Base-by-base conservation (phyloP, 2,113 vertebrate genomes). In the Zosterops pallidus region DNA sequence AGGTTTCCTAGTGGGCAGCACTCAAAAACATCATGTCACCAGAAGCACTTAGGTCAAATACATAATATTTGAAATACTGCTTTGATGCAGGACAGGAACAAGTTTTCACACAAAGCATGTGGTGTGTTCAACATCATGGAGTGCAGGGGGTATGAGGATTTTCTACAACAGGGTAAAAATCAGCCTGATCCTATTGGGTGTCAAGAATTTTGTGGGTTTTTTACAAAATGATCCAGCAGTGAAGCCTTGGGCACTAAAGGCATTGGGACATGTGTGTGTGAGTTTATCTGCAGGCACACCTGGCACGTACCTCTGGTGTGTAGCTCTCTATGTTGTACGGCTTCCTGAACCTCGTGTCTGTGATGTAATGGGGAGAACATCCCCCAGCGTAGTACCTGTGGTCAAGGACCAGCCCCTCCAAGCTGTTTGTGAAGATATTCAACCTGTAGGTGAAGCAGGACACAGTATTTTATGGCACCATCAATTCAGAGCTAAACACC, bases 271-370 rank as follows among this genome's bases (percentile, higher is more conserved):
- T 6, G 53, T 3, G 5, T 17, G 52, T 9, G 7, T 8, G 4
- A 4, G n/a, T 28, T 13, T 24, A 14, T 26, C 6, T 76, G 35
- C 46, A 63, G 67, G 35, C 5, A 7, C 79, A 63, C 8, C 37
- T 47, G 64, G 50, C 50, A 70, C 92, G 1, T 93, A 99, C 99
- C 98, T 99, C 97, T 25, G 98, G 75, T 1, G 65, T 98, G 67
- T 99, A 99, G 96, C 98, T 98, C 28, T 99, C 98, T 24, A 99
- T 83, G 22, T 99, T 99, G 96, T 98, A 98, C 0, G 99, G 99
- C 87, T 99, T 99, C 97, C 99, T 98, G 97, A 99, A 99, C 62
- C 97, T 97, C 0, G 97, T 98, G 55, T 99, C 97, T 56, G 97
- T 77, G 62, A 99, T 98, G 76, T 98, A 99, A 25, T 99, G 98